A percentile compares a stretch with the other conserved stretches of the same genome.
Conservation (phyloP, 2,113 vertebrate species). For the Eudyptes chrysolophus region DNA sequence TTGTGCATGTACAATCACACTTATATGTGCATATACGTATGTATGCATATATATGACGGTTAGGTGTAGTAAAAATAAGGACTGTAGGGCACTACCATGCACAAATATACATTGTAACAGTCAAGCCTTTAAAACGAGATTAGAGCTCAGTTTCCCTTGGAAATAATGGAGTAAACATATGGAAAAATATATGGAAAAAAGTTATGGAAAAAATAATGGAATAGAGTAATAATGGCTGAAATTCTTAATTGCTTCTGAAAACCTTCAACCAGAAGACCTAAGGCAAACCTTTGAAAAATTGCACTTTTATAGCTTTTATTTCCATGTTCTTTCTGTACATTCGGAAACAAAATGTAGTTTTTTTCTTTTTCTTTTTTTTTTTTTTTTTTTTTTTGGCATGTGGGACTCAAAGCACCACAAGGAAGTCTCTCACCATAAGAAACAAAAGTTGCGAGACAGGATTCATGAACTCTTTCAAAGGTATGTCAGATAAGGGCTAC, state of each 20-base stretch:
- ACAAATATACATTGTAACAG: neutral
- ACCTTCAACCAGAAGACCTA: neutral
- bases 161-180: neutral
- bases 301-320: neutral
- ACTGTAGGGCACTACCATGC: accelerated
- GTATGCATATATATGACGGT: too few relatives aligned
- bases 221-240: neutral
- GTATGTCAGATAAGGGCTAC: conserved; percentile 68
- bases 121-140: neutral
- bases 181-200: neutral
- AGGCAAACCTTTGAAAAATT: neutral
- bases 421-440: conserved; percentile 39
- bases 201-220: neutral
- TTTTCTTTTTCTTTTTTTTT: neutral
- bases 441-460: conserved; percentile 60
- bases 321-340: neutral
- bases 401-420: conserved; percentile 69
- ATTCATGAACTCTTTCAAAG: conserved; percentile 69
- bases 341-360: neutral
- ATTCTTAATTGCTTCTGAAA: neutral
- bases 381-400: neutral
- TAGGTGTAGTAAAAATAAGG: neutral
- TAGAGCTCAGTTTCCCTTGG: neutral
- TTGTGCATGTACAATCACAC: neutral
- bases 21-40: accelerated